Evolutionary conservation across 2,888 invertebrate genomes (phyloP).

Genomic region (Agrotis segetum): DNA sequence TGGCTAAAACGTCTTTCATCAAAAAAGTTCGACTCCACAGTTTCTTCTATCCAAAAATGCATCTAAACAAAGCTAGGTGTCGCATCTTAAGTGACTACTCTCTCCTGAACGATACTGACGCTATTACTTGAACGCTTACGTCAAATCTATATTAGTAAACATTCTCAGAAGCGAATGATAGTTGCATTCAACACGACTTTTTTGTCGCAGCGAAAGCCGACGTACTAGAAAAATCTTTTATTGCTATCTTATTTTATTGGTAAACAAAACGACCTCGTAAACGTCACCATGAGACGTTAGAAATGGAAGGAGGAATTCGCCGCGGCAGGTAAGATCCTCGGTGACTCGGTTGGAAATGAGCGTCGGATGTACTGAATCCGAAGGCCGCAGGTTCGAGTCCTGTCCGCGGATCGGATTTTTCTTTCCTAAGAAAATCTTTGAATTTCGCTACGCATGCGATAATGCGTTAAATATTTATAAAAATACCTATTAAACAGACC

Average conservation of each 20-base stretch:
- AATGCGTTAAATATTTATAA: too few species aligned
- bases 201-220: constrained; percentile 52
- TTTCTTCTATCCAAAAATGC: constrained; percentile 74
- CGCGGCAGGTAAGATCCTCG: too few species aligned
- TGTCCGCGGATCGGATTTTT: too few species aligned
- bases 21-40: constrained; percentile 64
- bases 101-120: constrained; percentile 68
- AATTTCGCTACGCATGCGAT: too few species aligned
- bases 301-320: too few species aligned
- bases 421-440: too few species aligned
- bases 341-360: too few species aligned
- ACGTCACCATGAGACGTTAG: too few species aligned
- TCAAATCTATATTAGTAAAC: constrained; percentile 63
- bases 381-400: too few species aligned
- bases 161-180: constrained; percentile 58
- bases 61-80: constrained; percentile 82
- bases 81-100: constrained; percentile 78
- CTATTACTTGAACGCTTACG: constrained; percentile 59
- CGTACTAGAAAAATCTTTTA: constrained; percentile 1
- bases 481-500: too few species aligned
- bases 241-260: constrained; percentile 11
- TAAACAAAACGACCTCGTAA: too few species aligned
- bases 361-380: too few species aligned
- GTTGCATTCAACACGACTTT: constrained; percentile 44
- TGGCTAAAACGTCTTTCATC: neutral